phyloP scores from a whole-genome alignment of 1,140 invertebrate species.

The Drosophila watanabei region DNA sequence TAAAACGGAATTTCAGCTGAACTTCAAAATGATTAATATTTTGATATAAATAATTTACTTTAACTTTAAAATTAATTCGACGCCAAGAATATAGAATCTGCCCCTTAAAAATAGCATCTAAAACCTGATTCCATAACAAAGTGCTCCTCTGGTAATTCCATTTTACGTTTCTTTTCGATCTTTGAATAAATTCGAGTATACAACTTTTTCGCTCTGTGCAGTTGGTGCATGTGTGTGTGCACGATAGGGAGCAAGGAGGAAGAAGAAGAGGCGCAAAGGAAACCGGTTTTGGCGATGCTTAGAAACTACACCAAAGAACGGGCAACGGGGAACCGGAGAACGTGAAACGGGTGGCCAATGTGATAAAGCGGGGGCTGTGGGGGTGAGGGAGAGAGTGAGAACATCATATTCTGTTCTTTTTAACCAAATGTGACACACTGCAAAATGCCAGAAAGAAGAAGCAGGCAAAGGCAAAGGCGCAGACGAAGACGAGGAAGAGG shows the following conservation, averaged over 20 bases:
- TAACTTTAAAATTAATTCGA: too few species aligned
- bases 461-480: conserved; percentile 24
- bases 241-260: conserved; percentile 44
- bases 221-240: conserved; percentile 21
- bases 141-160: too few species aligned
- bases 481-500: conserved; percentile 1
- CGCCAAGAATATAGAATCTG: too few species aligned
- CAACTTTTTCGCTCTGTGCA: conserved; percentile 16
- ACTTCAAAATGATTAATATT: too few species aligned
- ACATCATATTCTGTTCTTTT: conserved; percentile 53
- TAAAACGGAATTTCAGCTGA: too few species aligned
- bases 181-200: background rate
- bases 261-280: conserved; percentile 33
- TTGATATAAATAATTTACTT: too few species aligned
- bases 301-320: conserved; percentile 54
- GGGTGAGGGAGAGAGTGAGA: conserved; percentile 12
- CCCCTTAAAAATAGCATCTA: too few species aligned
- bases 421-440: conserved; percentile 60
- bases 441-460: conserved; percentile 37
- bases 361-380: conserved; percentile 18
- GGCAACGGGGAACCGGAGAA: conserved; percentile 5
- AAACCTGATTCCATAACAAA: too few species aligned
- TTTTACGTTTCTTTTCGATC: background rate
- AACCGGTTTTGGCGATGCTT: conserved; percentile 79
- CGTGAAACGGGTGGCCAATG: conserved; percentile 19